phyloP scores from a whole-genome alignment of 2,113 vertebrate species.

The Oreotrochilus melanogaster region DNA sequence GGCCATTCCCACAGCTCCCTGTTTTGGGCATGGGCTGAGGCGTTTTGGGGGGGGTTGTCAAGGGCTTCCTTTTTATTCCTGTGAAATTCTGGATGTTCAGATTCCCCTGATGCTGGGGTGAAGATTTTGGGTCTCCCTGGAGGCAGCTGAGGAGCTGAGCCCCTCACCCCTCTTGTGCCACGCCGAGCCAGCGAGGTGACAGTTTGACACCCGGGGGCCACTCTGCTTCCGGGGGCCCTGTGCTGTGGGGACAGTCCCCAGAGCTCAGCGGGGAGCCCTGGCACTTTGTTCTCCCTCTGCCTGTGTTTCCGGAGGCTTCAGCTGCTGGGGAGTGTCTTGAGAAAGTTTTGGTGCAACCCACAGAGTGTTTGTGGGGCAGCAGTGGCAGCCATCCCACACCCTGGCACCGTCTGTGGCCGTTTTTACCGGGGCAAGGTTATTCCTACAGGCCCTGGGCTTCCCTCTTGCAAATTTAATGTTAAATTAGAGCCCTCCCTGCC shows the following conservation, averaged over 20 bases:
- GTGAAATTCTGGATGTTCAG: neutral
- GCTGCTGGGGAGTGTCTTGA: neutral
- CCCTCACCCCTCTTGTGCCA: rapidly evolving
- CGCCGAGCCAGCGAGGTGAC: rapidly evolving
- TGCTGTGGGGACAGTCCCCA: rapidly evolving
- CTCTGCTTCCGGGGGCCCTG: neutral
- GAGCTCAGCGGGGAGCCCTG: rapidly evolving
- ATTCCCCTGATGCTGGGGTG: neutral
- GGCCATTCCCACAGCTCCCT: rapidly evolving
- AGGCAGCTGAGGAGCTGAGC: neutral
- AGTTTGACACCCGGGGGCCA: neutral
- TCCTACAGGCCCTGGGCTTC: neutral
- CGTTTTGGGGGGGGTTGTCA: rapidly evolving
- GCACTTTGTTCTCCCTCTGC: neutral
- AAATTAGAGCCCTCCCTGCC: neutral
- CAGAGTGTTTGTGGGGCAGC: neutral
- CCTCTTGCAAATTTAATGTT: neutral
- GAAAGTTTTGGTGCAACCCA: neutral
- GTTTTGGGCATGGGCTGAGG: neutral
- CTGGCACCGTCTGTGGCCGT: neutral
- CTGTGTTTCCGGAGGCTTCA: neutral
- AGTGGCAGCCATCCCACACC: rapidly evolving
- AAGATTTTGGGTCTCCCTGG: neutral
- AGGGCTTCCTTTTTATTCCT: neutral
- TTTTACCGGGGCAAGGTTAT: neutral